phyloP scores from a whole-genome alignment of 2,797 vertebrate species.

The Podargus strigoides region DNA sequence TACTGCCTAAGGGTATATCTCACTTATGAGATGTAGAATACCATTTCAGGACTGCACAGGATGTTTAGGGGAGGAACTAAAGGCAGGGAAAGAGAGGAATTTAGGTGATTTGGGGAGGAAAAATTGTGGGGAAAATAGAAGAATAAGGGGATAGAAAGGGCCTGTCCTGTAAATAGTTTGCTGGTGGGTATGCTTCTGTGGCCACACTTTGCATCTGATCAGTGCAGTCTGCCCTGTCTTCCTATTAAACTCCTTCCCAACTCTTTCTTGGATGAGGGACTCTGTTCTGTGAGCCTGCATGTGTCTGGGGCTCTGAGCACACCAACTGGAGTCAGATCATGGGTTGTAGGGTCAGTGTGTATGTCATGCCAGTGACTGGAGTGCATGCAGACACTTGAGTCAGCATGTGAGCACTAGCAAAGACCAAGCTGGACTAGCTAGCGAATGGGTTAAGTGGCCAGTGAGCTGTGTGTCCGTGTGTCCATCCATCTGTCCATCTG shows the following conservation, averaged over 20 bases:
- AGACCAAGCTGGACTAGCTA: neutral
- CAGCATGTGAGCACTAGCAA: fast-evolving
- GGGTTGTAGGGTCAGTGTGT: neutral
- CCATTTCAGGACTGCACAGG: neutral
- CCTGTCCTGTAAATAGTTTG: neutral
- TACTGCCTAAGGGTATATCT: neutral
- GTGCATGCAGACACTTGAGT: fast-evolving
- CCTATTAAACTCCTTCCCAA: neutral
- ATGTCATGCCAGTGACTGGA: neutral
- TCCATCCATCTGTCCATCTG: no score
- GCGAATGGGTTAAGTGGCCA: neutral
- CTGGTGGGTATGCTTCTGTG: neutral
- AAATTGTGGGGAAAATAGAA: neutral
- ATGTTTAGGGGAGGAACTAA: neutral
- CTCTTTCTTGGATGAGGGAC: neutral
- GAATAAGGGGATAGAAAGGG: neutral
- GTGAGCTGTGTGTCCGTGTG: fast-evolving
- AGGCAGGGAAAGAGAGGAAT: neutral
- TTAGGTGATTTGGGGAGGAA: neutral
- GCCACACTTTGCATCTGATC: fast-evolving
- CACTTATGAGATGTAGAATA: neutral
- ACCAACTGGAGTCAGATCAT: fast-evolving
- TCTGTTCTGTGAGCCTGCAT: neutral
- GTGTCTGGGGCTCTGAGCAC: neutral
- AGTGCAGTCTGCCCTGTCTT: neutral